Evolutionary conservation across 1,140 invertebrate species (phyloP).

Genomic region (Drosophila suzukii): DNA sequence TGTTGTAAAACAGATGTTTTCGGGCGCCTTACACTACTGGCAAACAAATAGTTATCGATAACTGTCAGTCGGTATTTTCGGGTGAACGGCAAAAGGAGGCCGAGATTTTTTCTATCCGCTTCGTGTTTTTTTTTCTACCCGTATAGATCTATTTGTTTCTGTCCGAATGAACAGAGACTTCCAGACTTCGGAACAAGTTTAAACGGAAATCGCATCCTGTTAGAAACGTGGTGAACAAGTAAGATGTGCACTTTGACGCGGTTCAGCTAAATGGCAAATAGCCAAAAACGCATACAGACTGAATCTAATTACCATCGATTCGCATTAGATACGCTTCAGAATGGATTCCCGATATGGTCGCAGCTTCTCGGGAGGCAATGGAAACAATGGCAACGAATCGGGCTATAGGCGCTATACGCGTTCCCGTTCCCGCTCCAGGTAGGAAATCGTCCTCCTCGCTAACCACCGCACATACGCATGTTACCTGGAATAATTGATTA

Average conservation of each 20-base stretch:
- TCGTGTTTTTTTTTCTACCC: constrained; percentile 6
- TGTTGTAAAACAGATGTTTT: not conserved
- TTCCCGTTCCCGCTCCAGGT: constrained; percentile 71
- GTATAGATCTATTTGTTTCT: constrained; percentile 5
- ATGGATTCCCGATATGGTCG: constrained; percentile 69
- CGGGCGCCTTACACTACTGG: not conserved
- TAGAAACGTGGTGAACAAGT: constrained; percentile 12
- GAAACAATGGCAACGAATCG: constrained; percentile 17
- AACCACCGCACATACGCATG: not conserved
- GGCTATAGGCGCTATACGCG: constrained; percentile 61
- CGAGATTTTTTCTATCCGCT: constrained; percentile 19
- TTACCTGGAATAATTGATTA: not conserved
- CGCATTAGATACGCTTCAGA: constrained; percentile 51
- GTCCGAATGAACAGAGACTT: constrained; percentile 4
- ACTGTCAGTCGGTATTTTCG: too few species aligned
- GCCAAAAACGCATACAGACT: not conserved
- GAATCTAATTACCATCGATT: constrained; percentile 36
- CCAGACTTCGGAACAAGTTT: not conserved
- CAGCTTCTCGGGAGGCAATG: constrained; percentile 55
- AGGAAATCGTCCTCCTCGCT: not conserved
- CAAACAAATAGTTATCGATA: constrained; percentile 10
- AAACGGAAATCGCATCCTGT: not conserved
- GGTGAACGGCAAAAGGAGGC: constrained; percentile 32
- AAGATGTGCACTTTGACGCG: constrained; percentile 11
- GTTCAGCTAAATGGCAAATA: not conserved